Conservation (phyloP, 2,113 vertebrate species). For the Pelodiscus sinensis region DNA sequence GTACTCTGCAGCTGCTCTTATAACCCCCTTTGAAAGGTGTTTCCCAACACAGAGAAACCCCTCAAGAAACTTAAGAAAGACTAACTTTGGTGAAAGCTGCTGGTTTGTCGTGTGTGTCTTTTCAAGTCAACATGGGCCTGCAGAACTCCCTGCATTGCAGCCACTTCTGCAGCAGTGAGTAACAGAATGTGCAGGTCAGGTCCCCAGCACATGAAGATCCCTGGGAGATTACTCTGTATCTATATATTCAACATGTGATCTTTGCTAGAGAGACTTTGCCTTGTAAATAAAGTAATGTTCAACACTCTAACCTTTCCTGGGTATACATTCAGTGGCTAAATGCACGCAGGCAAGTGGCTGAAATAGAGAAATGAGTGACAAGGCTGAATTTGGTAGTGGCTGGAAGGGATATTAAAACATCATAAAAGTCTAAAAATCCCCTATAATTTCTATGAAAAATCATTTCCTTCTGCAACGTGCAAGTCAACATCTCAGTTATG, state of each 20-base stretch:
- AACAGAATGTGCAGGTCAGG: background rate
- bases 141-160: background rate
- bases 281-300: background rate
- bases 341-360: background rate
- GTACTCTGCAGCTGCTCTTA: background rate
- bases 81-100: background rate
- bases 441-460: background rate
- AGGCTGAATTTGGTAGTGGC: background rate
- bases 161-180: background rate
- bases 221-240: background rate
- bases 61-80: background rate
- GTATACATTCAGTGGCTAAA: background rate
- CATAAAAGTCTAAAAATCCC: background rate
- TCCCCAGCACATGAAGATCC: background rate
- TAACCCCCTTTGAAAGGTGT: background rate
- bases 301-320: background rate
- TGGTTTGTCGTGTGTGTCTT: background rate
- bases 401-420: background rate
- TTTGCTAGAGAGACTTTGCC: background rate
- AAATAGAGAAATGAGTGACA: background rate
- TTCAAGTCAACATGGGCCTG: background rate
- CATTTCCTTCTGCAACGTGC: background rate
- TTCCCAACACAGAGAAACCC: background rate
- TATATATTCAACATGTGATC: background rate
- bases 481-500: background rate